Evolutionary conservation across 2,888 invertebrate species (phyloP).

Genomic region (Monochamus alternatus): DNA sequence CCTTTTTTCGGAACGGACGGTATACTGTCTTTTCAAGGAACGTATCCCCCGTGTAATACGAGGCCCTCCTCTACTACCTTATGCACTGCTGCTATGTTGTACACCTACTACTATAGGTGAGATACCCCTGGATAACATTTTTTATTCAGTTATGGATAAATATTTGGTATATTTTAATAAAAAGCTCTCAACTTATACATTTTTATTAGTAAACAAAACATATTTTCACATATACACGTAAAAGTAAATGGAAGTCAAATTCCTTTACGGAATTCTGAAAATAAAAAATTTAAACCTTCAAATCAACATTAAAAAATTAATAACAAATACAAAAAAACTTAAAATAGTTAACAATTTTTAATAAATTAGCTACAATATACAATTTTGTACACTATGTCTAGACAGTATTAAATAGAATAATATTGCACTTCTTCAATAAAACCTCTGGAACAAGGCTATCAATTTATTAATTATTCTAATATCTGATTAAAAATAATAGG

Average conservation of each 20-base stretch:
- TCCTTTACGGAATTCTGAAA: not conserved
- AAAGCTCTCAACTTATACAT: constrained; percentile 16
- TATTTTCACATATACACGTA: constrained; percentile 19
- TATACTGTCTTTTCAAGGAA: too few relatives aligned
- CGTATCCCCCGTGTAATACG: too few relatives aligned
- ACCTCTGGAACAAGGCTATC: constrained; percentile 47
- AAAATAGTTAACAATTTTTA: constrained; percentile 29
- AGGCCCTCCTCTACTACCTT: too few relatives aligned
- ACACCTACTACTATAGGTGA: too few relatives aligned
- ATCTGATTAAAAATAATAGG: constrained; percentile 49
- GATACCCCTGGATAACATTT: too few relatives aligned
- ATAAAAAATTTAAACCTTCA: not conserved
- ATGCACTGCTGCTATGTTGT: too few relatives aligned
- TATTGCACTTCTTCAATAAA: constrained; percentile 50
- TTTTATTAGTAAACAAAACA: constrained; percentile 34
- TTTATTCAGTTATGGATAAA: too few relatives aligned
- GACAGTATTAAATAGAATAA: constrained; percentile 45
- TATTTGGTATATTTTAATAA: not conserved
- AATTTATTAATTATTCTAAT: constrained; percentile 45
- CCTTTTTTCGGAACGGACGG: too few relatives aligned
- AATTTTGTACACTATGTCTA: constrained; percentile 54
- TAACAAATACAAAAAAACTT: constrained; percentile 23
- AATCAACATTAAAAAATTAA: constrained; percentile 12
- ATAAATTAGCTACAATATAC: constrained; percentile 50
- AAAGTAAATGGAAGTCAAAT: constrained; percentile 5